Evolutionary conservation across 64 coral and sea anemone species (phyloP), one percentile per base, ranked within the genome.

Genomic region (Stylophora pistillata): DNA sequence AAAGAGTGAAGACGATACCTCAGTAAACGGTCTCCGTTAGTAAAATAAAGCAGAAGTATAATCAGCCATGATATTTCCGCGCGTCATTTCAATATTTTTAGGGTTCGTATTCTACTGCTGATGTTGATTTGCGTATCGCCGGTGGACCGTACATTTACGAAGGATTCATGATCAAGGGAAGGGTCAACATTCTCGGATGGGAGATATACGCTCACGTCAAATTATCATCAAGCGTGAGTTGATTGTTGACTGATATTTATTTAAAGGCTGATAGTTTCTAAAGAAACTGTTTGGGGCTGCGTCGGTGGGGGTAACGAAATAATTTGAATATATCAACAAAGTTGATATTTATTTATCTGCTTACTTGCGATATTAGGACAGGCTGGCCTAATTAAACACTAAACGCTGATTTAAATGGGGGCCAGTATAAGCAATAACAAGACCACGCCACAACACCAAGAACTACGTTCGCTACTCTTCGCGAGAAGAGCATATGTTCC

Each of bases 111-210:
- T 61, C 97, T 15, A 86, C 86, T 9, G 97, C 86, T 10, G 93
- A 80, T 14, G 87, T 99, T 10, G 97, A 99, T 69, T 73, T 99
- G 5, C 81, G 93, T 30, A 88, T 95, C 16, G 93, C 93, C 10
- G 87, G 90, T 4, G 97, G 97, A 28, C 97, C 97, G 10, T 90
- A 76, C 23, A 99, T 99, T 26, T 82, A 56, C 20, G 71, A 93
- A 53, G 97, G 97, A 3, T 92, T 95, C 16, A 74, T 32, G 29
- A 88, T 99, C 18, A 95, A 99, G 59, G 97, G 97, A 90, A 64
- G 75, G 85, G 90, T 99, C 28, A 95, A 99, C 72, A 95, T 99
- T 74, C 87, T 99, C 64, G 97, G 97, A 53, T 99, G 94, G 89
- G 85, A 76, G 29, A 95, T 99, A 56, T 95, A 89, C 37, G 97